Conservation (phyloP, 1,140 invertebrate species). For the Macrosteles quadrilineatus region DNA sequence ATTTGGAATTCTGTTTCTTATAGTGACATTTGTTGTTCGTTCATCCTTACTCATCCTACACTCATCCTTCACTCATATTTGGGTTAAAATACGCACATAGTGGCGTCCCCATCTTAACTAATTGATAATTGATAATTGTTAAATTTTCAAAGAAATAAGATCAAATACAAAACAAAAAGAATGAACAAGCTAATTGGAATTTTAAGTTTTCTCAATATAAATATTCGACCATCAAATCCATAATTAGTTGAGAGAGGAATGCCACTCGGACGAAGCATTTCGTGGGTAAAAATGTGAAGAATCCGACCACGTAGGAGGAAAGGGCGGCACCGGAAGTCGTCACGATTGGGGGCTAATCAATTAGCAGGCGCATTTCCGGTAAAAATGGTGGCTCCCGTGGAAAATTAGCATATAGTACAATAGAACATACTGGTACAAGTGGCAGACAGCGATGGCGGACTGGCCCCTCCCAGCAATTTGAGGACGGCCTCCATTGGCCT, state of each 20-base stretch:
- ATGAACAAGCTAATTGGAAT: too few species aligned
- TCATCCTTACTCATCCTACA: too few species aligned
- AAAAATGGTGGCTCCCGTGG: constrained; percentile 5
- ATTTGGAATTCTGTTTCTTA: too few species aligned
- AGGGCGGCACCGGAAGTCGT: not conserved
- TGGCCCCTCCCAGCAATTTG: constrained; percentile 13
- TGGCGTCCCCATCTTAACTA: too few species aligned
- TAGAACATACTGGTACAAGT: not conserved
- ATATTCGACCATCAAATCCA: too few species aligned
- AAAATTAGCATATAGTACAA: constrained; percentile 20
- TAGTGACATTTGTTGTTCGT: too few species aligned
- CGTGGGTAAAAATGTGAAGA: not conserved
- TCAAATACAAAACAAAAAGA: too few species aligned
- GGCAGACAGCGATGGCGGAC: not conserved
- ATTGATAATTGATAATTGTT: too few species aligned
- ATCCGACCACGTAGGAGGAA: not conserved
- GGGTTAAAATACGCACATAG: too few species aligned
- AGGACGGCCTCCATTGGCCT: not conserved
- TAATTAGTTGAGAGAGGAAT: not conserved
- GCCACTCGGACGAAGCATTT: not conserved
- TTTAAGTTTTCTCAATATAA: too few species aligned
- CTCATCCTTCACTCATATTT: too few species aligned
- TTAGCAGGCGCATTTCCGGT: constrained; percentile 16
- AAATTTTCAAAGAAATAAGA: too few species aligned
- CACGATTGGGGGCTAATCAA: constrained; percentile 6